Conservation (phyloP, 2,888 invertebrate genomes). For the Diplazon laetatorius region DNA sequence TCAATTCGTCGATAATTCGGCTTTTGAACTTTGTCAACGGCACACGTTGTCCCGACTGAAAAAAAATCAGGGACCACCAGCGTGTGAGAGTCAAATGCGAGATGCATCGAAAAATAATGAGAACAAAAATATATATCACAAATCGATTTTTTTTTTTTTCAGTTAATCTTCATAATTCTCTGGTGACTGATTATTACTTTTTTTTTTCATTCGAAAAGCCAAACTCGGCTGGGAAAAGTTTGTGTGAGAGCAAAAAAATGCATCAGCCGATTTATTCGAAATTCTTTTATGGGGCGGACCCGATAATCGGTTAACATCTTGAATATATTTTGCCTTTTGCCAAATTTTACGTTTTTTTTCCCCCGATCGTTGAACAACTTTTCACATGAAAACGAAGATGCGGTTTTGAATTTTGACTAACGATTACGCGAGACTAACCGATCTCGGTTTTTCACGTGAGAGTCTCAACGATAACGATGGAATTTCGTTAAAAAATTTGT, state of each 20-base stretch:
- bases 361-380: no score
- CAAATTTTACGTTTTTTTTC: no score
- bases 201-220: not conserved
- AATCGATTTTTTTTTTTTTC: slow-evolving; percentile 1
- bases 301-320: no score
- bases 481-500: no score
- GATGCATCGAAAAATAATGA: not conserved
- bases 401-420: no score
- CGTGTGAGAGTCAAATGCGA: not conserved
- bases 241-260: not conserved
- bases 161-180: not conserved
- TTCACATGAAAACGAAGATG: no score
- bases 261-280: not conserved
- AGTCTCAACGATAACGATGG: no score
- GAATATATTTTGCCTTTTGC: no score
- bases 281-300: no score
- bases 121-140: not conserved
- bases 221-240: not conserved
- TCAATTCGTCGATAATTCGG: not conserved
- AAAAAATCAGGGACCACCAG: slow-evolving; percentile 15
- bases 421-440: no score
- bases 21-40: not conserved
- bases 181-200: not conserved
- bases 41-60: not conserved
- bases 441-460: no score